Conservation (phyloP, 2,888 invertebrate species). For the Pelosia muscerda region DNA sequence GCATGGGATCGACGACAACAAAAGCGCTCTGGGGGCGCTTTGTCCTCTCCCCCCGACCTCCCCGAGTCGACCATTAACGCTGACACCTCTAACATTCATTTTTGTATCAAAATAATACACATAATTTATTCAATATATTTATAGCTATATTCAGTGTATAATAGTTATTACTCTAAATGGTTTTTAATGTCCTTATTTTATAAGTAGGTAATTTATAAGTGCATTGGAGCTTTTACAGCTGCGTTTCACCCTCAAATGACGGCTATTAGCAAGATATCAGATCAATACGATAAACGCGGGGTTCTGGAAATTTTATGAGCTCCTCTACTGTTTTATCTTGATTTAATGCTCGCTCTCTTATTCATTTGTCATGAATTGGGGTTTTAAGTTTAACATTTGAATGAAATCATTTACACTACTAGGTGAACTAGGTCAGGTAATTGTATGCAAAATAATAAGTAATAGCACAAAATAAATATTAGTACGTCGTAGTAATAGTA, state of each 20-base stretch:
- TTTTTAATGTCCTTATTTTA: conserved; percentile 85
- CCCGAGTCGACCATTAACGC: conserved; percentile 79
- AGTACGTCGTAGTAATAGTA: too few relatives aligned
- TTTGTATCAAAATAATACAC: conserved; percentile 80
- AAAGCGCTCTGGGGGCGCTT: conserved; percentile 83
- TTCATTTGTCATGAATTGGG: conserved; percentile 36
- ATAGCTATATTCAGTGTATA: conserved; percentile 73
- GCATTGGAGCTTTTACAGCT: conserved; percentile 73
- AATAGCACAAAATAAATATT: not conserved
- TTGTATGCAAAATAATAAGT: not conserved
- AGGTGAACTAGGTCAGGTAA: too few relatives aligned
- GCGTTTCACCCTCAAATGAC: conserved; percentile 77
- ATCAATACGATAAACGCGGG: conserved; percentile 72
- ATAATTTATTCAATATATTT: conserved; percentile 82
- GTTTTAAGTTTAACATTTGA: conserved; percentile 15
- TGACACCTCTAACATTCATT: conserved; percentile 82
- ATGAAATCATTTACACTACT: not conserved
- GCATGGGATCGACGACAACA: conserved; percentile 80
- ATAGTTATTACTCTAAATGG: conserved; percentile 85
- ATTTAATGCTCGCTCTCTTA: conserved; percentile 50
- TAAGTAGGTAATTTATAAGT: conserved; percentile 80
- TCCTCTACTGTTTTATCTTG: conserved; percentile 53
- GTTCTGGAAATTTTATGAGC: conserved; percentile 70
- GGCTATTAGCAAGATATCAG: conserved; percentile 81
- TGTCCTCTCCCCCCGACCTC: conserved; percentile 76